Evolutionary conservation across 2,888 invertebrate genomes (phyloP), one percentile per base, ranked within the genome.

Genomic region (Cataglyphis livida): DNA sequence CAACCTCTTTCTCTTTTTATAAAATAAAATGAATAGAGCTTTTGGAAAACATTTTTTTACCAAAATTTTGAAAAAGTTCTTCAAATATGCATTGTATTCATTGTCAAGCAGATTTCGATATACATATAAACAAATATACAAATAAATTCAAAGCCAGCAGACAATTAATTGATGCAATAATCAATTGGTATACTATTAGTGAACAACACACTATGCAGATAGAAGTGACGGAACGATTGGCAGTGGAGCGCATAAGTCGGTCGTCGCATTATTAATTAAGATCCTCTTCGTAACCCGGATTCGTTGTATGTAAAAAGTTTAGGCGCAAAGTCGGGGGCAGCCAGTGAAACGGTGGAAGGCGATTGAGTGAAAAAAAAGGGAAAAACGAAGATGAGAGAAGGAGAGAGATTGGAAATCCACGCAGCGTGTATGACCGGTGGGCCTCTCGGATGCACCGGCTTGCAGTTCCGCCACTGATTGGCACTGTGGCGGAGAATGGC

Each of bases 391-490:
- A 81, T 32, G 61, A 64, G 61, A 25, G 44, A 48, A n/a, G n/a
- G n/a, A 51, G 51, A 51, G 54, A 74, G 68, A 68, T 76, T 76
- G 76, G 76, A 76, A 76, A 76, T 76, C 76, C 76, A 41, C 54
- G 74, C 75, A 68, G 65, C 41, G 41, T 48, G 81, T 62, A 82
- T 78, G 78, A 75, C 38, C 74, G 44, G 51, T 74, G 78, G 82
- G 78, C 71, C 82, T 84, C 82, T 85, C 84, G 85, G 88, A 90
- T 89, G 89, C 90, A 88, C 84, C 89, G 81, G 86, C 78, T 89
- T 84, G 82, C 84, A 86, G 86, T 89, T 89, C 88, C 83, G 85
- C 79, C 85, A 85, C 86, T 88, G 89, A 90, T 90, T 90, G 88
- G 85, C 84, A 88, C 86, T 82, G 86, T 84, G 83, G 75, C 84